A percentile compares a stretch with the other conserved stretches of the same genome.
These are phyloP conservation scores for Bursaphelenchus mucronatus DNA, from an alignment of 1,140 invertebrate genomes.

Conservation along the genomic window DNA sequence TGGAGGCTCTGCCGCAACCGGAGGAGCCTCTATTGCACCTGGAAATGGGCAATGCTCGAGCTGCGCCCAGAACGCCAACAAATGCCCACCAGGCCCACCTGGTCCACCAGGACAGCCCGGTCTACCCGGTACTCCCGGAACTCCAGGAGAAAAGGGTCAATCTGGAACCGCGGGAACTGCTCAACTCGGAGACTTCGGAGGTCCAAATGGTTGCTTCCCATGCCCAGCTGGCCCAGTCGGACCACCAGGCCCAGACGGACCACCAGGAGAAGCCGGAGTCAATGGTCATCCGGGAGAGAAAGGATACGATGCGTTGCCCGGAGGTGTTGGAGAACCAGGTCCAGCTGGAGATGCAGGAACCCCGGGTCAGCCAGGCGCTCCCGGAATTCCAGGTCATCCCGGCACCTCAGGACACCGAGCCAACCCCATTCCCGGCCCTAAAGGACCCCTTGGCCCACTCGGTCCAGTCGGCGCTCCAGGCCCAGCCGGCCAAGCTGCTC, in stretches of 20 bases:
- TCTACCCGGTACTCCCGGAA: neutral
- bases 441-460: constrained; percentile 2
- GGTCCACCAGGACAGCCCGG: neutral
- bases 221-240: constrained; percentile 17
- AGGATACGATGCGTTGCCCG: no score
- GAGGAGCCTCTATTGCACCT: neutral
- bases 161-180: constrained; percentile 1
- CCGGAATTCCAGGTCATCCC: neutral
- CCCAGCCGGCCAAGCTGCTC: no score
- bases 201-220: constrained; percentile 12
- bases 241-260: neutral
- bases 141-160: constrained; percentile 7
- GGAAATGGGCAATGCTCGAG: neutral
- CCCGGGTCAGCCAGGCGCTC: no score
- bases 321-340: no score
- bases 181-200: constrained; percentile 17
- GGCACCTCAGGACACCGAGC: neutral
- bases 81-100: constrained; percentile 14
- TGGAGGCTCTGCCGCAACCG: neutral
- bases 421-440: constrained; percentile 13
- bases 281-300: no score
- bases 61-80: neutral
- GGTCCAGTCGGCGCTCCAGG: neutral
- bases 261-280: neutral
- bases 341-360: no score